Evolutionary conservation across 2,113 vertebrate genomes (phyloP), one percentile per base, ranked within the genome.

Genomic region (Pseudopodoces humilis): DNA sequence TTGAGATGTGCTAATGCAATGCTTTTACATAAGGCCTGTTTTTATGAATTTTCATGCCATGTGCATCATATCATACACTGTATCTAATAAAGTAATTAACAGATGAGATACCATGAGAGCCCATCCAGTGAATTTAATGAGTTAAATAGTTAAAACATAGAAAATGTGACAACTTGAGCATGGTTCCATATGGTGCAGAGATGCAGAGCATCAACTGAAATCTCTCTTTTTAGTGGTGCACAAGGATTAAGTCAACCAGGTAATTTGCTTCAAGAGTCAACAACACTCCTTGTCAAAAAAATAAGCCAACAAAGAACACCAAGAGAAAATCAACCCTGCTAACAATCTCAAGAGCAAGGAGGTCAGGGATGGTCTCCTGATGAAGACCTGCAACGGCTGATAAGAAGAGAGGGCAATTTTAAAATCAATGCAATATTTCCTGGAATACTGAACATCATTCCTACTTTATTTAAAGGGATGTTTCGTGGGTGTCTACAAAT

Each of bases 391-490:
- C 27, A 22, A 31, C 31, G 75, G 50, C 82, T 94, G 90, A 94
- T 97, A 97, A 96, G 96, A 72, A 86, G 87, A 46, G 70, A 95
- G 60, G 27, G 71, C 75, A 93, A 94, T 96, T 96, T 96, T 90
- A 96, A 97, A 97, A 97, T 96, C 96, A 96, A 93, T 96, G 94
- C 65, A 83, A 56, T 95, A 91, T 97, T 97, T 96, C 91, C 92
- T 88, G 59, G 68, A 93, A 83, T 86, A 35, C 52, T 76, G 52
- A 83, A 95, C 69, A 46, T 47, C 65, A 87, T 58, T 92, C 71
- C 81, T 87, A 20, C 83, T 95, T 83, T 95, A 92, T 92, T 86
- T 92, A 87, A 96, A 95, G 95, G 83, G 83, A 52, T 89, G 60
- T 86, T 96, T 94, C 5, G 33, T 86, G 88, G 76, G 79, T 94